phyloP scores from a whole-genome alignment of 2,888 invertebrate species.

The Aporophyla nigra region DNA sequence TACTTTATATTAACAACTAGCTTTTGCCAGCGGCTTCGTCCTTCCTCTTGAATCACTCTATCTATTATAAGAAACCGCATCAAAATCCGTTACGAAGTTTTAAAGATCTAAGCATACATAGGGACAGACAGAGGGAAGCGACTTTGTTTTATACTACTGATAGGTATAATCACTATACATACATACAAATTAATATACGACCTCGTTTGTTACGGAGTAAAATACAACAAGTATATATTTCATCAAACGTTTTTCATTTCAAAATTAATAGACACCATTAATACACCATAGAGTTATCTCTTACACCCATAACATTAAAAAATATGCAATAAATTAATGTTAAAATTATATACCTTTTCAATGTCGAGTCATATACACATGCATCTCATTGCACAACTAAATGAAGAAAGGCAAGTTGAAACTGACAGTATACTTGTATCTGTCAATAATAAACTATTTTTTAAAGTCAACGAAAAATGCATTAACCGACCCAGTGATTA shows the following conservation, averaged over 20 bases:
- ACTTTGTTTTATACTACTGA: too few species aligned
- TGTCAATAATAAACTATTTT: constrained; percentile 53
- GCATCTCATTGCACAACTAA: constrained; percentile 52
- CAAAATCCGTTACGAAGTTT: too few species aligned
- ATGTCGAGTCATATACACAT: constrained; percentile 41
- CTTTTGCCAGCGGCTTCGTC: too few species aligned
- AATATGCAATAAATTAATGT: constrained; percentile 34
- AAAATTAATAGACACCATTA: constrained; percentile 21
- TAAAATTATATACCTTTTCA: constrained; percentile 54
- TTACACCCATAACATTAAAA: constrained; percentile 32
- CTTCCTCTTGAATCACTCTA: too few species aligned
- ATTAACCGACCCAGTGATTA: constrained; percentile 58
- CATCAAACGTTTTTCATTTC: constrained; percentile 9
- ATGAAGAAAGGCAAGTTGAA: constrained; percentile 47
- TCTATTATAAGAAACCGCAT: too few species aligned
- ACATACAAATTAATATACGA: constrained; percentile 6
- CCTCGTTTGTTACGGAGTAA: constrained; percentile 7
- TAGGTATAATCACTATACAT: not conserved
- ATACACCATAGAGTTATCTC: constrained; percentile 21
- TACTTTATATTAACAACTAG: not conserved
- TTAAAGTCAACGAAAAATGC: constrained; percentile 52
- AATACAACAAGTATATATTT: constrained; percentile 7
- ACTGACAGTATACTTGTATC: constrained; percentile 31
- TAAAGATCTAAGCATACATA: too few species aligned
- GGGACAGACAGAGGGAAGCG: too few species aligned